Evolutionary conservation across 1,140 invertebrate species (phyloP).

Genomic region (Calliopsis andreniformis): DNA sequence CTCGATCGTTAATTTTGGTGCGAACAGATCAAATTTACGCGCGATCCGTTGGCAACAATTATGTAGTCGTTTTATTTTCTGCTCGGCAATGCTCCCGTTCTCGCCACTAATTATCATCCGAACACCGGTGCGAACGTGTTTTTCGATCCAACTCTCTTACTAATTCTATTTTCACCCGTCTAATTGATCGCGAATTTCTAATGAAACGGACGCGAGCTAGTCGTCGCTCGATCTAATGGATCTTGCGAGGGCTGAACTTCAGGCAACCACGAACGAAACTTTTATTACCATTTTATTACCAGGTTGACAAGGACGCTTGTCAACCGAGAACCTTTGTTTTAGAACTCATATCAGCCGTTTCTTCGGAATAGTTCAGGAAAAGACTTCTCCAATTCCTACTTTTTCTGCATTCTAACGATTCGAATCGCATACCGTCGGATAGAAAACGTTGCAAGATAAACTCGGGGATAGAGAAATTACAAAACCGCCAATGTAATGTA

Average conservation of each 20-base stretch:
- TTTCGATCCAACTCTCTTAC: neutral
- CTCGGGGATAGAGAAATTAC: neutral
- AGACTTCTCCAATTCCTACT: too few relatives aligned
- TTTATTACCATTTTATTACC: too few relatives aligned
- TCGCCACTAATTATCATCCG: conserved; percentile 52
- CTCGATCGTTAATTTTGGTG: conserved; percentile 58
- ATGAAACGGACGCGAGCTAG: conserved; percentile 38
- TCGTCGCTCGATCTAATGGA: conserved; percentile 38
- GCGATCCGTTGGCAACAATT: conserved; percentile 63
- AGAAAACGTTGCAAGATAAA: conserved; percentile 16
- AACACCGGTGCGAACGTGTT: conserved; percentile 26
- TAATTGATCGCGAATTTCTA: conserved; percentile 44
- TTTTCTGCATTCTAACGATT: too few relatives aligned
- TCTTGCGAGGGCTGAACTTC: neutral
- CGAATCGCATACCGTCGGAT: conserved; percentile 25
- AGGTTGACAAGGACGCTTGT: neutral
- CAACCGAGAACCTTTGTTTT: neutral
- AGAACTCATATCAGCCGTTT: too few relatives aligned
- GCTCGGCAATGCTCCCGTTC: conserved; percentile 46
- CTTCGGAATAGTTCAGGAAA: too few relatives aligned
- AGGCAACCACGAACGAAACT: neutral
- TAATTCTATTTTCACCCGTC: conserved; percentile 40
- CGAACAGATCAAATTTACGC: conserved; percentile 68
- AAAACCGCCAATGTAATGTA: too few relatives aligned
- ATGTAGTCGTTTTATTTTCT: conserved; percentile 52